phyloP scores from a whole-genome alignment of 2,888 invertebrate genomes.

The Buathra laborator region DNA sequence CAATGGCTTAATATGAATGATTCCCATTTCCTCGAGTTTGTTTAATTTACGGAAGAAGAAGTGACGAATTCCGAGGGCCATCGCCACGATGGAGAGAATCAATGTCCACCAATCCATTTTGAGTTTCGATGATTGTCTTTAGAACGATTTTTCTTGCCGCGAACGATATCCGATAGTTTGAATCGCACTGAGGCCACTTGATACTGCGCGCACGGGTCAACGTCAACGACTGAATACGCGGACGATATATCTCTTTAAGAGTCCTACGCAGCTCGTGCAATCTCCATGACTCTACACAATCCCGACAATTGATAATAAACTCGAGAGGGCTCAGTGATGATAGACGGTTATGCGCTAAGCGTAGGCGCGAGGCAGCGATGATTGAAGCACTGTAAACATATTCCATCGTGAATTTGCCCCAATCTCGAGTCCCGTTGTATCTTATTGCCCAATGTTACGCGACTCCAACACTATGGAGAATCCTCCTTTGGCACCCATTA shows the following conservation, averaged over 20 bases:
- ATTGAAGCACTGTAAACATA: too few relatives aligned
- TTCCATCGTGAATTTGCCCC: too few relatives aligned
- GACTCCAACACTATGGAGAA: neutral
- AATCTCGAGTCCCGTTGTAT: neutral
- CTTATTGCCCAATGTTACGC: neutral
- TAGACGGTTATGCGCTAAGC: too few relatives aligned
- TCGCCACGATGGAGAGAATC: neutral
- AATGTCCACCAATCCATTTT: slow-evolving; percentile 26
- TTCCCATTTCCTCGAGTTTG: slow-evolving; percentile 42
- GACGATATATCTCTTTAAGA: neutral
- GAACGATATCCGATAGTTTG: neutral
- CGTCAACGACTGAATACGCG: slow-evolving; percentile 11
- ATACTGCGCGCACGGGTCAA: neutral
- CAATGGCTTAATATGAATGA: slow-evolving; percentile 63
- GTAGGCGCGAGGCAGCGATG: too few relatives aligned
- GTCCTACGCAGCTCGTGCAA: too few relatives aligned
- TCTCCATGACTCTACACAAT: too few relatives aligned
- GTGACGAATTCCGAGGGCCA: neutral
- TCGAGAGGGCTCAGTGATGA: too few relatives aligned
- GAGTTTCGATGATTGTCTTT: neutral
- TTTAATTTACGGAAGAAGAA: slow-evolving; percentile 8
- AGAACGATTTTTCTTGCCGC: neutral
- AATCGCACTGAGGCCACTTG: neutral
- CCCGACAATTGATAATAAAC: too few relatives aligned
- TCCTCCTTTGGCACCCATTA: slow-evolving; percentile 3